Conservation (phyloP, 2,113 vertebrate species). For the Lamprologus sp. region DNA sequence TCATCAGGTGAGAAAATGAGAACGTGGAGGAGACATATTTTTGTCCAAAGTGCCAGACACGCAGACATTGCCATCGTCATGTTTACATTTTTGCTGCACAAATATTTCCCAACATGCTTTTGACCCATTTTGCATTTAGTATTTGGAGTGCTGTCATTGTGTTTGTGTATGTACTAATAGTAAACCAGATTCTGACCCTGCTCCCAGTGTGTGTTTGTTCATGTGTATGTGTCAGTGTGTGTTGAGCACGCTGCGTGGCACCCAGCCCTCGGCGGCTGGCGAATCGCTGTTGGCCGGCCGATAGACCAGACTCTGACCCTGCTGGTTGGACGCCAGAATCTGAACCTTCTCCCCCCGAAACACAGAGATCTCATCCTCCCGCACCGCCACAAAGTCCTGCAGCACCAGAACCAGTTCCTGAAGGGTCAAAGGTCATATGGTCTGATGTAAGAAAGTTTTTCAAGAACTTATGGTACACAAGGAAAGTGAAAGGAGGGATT, state of each 20-base stretch:
- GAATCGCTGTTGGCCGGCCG: conserved; percentile 89
- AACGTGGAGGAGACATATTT: not conserved
- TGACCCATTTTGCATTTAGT: not conserved
- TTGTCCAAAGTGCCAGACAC: not conserved
- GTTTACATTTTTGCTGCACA: not conserved
- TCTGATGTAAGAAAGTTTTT: not conserved
- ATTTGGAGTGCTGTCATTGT: not conserved
- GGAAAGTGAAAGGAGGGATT: not conserved
- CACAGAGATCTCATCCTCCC: conserved; percentile 96
- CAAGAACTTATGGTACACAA: not conserved
- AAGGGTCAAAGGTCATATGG: not conserved
- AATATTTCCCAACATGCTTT: not conserved
- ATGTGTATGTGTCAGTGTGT: conserved; percentile 47
- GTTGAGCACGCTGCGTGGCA: conserved; percentile 83
- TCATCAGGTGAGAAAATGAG: not conserved
- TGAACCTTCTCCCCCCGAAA: conserved; percentile 93
- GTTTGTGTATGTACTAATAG: not conserved
- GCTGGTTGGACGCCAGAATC: conserved; percentile 94
- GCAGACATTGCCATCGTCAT: not conserved
- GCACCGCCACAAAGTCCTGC: conserved; percentile 94
- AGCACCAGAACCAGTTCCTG: conserved; percentile 81
- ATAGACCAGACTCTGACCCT: conserved; percentile 97
- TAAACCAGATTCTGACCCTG: conserved; percentile 14
- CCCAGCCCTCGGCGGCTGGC: conserved; percentile 95
- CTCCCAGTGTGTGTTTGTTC: not conserved